A percentile compares a stretch with the other conserved stretches of the same genome.
These are phyloP conservation scores for Clytia hemisphaerica DNA, from an alignment of 30 jellyfish, hydroid and myxozoan species.

Conservation along the genomic window DNA sequence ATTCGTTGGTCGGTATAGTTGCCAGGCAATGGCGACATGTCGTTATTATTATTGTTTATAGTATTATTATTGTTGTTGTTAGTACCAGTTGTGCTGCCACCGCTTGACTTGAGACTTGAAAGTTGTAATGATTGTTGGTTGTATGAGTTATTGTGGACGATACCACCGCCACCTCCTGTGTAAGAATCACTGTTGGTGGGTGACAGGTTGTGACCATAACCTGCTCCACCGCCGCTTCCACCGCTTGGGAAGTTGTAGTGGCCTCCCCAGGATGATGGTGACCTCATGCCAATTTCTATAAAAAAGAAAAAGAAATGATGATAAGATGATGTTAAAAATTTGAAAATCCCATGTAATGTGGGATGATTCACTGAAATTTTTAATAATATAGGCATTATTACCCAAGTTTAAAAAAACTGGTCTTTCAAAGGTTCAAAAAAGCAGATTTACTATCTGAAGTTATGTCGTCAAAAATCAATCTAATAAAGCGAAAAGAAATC, in stretches of 20 bases:
- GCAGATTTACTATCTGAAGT: no score
- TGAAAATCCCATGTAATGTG: no score
- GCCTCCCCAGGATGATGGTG: conserved; percentile 95
- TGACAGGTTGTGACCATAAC: conserved; percentile 91
- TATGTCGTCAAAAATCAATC: neutral
- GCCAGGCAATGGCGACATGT: conserved; percentile 40
- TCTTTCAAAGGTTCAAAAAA: no score
- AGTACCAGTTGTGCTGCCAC: no score
- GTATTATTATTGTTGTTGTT: no score
- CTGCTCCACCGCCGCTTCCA: conserved; percentile 63
- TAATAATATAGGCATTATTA: no score
- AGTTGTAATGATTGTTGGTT: conserved; percentile 59
- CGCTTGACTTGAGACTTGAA: conserved; percentile 63
- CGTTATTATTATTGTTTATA: conserved; percentile 45
- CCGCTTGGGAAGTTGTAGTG: no score
- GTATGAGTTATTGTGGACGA: conserved; percentile 62
- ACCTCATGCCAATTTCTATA: conserved; percentile 82
- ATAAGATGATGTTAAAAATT: no score
- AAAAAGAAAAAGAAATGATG: neutral
- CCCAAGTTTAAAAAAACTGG: no score
- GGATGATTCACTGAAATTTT: no score
- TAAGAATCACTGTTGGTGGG: conserved; percentile 61
- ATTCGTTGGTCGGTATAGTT: conserved; percentile 81
- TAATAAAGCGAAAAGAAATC: neutral
- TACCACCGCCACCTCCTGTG: conserved; percentile 66